Evolutionary conservation across 2,797 vertebrate genomes (phyloP), one percentile per base, ranked within the genome.

Genomic region (Furcifer pardalis): DNA sequence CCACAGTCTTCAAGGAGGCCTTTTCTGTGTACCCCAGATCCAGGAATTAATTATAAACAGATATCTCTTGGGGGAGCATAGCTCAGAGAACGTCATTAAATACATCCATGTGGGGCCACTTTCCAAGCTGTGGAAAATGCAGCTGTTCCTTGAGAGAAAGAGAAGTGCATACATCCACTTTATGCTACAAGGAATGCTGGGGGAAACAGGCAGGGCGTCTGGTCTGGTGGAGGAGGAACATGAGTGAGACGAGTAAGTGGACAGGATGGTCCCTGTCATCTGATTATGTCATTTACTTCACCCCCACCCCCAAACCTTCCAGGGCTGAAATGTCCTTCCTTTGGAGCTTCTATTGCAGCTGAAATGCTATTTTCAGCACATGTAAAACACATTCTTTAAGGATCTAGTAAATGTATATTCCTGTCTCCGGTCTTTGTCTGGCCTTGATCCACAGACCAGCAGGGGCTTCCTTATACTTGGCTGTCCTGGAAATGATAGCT

Each of bases 381-480:
- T 63, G 60, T 15, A 59, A 44, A 56, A 83, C 35, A 37, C 35
- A 62, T 59, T 40, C 65, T 27, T 83, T 86, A 9, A 78, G 35
- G 30, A 27, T 21, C 10, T 32, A 35, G 46, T 44, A 68, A 73
- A 79, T 68, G 62, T 74, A 56, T 74, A 46, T 75, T 83, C 77
- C 77, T 79, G 81, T 62, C 62, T 75, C 85, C 49, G 2, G 42
- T 79, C 81, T 66, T 73, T 37, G 60, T 59, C 69, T 83, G 81
- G 81, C 23, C 3, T 21, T 21, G 17, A 19, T 59, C 75, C 76
- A 66, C 25, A 68, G 19, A 49, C n/a, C 62, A 62, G 62, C 62
- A 27, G 46, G 78, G 62, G 46, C 46, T 82, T 59, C 42, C 8
- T 77, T 44, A 5, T 27, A 49, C 32, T 74, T 79, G 37, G 30